Conservation (phyloP, 2,888 invertebrate species). For the Drosophila koepferae region DNA sequence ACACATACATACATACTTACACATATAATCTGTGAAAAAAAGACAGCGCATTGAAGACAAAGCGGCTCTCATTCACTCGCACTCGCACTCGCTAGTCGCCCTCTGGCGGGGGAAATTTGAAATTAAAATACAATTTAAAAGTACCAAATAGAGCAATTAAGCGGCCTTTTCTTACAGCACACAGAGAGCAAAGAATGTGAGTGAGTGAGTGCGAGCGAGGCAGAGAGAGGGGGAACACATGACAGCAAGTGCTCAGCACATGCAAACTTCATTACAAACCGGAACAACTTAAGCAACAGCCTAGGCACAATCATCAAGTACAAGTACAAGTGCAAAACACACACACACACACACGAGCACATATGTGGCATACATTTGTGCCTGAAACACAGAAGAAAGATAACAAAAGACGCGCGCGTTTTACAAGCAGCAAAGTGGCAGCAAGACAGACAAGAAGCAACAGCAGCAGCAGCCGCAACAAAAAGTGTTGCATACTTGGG, state of each 20-base stretch:
- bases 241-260: conserved; percentile 46
- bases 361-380: conserved; percentile 37
- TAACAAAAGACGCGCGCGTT: conserved; percentile 66
- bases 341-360: conserved; percentile 21
- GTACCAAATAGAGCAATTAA: conserved; percentile 80
- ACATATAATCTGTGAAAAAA: conserved; percentile 1
- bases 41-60: conserved; percentile 33
- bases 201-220: not conserved
- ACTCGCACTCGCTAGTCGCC: not conserved
- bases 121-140: conserved; percentile 82
- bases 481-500: conserved; percentile 67
- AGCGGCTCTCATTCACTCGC: conserved; percentile 9
- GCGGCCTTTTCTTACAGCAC: conserved; percentile 52
- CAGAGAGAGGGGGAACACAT: conserved; percentile 5
- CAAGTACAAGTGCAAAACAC: conserved; percentile 40
- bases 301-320: conserved; percentile 62
- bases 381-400: conserved; percentile 41
- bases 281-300: conserved; percentile 61
- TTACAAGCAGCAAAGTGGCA: conserved; percentile 58
- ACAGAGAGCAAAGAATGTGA: not conserved
- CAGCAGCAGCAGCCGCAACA: conserved; percentile 25
- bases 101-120: conserved; percentile 45
- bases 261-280: conserved; percentile 63
- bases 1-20: not conserved
- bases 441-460: conserved; percentile 16